Evolutionary conservation across 1,140 invertebrate species (phyloP).

Genomic region (Temnothorax curvispinosus): DNA sequence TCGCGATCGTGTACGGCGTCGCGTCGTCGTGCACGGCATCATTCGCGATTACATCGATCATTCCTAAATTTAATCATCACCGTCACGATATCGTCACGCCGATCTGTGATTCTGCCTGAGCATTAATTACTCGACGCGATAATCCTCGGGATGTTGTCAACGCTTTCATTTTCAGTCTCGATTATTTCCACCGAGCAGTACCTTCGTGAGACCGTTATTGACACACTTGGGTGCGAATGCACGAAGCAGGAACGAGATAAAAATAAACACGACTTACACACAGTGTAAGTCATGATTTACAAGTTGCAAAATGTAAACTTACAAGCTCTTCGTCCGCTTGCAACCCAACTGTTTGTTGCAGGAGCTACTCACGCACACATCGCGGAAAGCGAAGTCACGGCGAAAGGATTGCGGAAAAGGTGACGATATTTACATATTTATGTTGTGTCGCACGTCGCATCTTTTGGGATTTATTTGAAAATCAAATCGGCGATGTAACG

Average conservation of each 20-base stretch:
- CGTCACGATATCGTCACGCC: background rate
- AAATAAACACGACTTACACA: background rate
- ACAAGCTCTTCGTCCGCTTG: background rate
- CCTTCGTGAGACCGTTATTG: background rate
- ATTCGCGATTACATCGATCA: slow-evolving; percentile 15
- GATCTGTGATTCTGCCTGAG: background rate
- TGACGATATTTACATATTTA: slow-evolving; percentile 19
- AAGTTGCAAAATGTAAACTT: slow-evolving; percentile 7
- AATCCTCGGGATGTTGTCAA: background rate
- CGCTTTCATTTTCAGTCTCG: background rate
- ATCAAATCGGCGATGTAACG: background rate
- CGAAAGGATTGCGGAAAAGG: background rate
- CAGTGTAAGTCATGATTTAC: background rate
- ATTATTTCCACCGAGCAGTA: background rate
- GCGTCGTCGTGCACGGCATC: background rate
- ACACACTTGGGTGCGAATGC: background rate
- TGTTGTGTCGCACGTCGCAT: background rate
- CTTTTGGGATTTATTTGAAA: slow-evolving; percentile 28
- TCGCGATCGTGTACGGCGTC: background rate
- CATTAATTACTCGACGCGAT: background rate
- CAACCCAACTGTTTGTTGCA: background rate
- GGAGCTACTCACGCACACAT: background rate
- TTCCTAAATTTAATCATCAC: slow-evolving; percentile 42
- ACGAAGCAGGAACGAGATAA: slow-evolving; percentile 2
- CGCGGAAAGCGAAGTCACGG: background rate